Evolutionary conservation across 2,888 invertebrate genomes (phyloP), one percentile per base, ranked within the genome.

Genomic region (Aleiodes leptofemur): DNA sequence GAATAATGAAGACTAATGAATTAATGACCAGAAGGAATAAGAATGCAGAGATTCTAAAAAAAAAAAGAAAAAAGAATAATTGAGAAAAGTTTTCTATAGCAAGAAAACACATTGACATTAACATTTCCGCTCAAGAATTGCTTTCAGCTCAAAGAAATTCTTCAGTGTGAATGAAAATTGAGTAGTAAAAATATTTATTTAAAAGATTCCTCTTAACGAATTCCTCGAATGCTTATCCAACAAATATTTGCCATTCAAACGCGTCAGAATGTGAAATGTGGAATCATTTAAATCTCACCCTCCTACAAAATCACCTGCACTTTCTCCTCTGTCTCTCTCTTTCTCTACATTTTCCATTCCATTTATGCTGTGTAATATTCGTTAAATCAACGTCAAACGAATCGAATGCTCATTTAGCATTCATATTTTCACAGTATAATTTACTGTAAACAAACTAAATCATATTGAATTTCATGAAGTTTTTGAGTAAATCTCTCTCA

Each of bases 191-290:
- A 61, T 3, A 9, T 43, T 6, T 43, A 7, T 43, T 61, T 61
- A 1, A 34, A 61, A 61, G 43, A 1, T 8, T 14, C 5, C 61
- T 61, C 61, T 38, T 61, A 61, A 38, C 76, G 75, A 76, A 78
- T 77, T 11, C 53, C 68, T 64, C 75, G 72, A 76, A 78, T 77
- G 81, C 84, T 83, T 83, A 80, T 83, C 78, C 80, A 79, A 78
- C 78, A 79, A 82, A 80, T 83, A 81, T 83, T 84, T 82, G 81
- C 78, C 73, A 74, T 76, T 75, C 78, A 78, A 76, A 79, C 77
- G 79, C 81, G 80, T 79, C 75, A 69, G 78, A 77, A 78, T 77
- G 77, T 76, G 78, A 75, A 69, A 70, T 61, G 66, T 59, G 23
- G 69, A 69, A 72, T 73, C 77, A 80, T 82, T 80, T 74, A 74